Evolutionary conservation across 2,888 invertebrate species (phyloP).

Genomic region (Cheilosia soror): DNA sequence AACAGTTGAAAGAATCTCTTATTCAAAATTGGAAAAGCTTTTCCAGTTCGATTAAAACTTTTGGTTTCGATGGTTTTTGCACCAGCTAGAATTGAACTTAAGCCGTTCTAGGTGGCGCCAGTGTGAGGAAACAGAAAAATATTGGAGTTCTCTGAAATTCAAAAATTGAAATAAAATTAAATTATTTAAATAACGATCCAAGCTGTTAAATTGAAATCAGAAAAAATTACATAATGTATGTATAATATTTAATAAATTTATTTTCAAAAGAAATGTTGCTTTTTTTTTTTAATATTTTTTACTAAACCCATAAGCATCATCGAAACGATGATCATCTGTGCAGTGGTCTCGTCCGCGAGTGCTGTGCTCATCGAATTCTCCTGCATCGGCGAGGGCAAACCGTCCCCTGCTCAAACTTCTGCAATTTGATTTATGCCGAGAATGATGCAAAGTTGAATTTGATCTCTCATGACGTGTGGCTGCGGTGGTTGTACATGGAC

Average conservation of each 20-base stretch:
- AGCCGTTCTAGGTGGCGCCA: too few relatives aligned
- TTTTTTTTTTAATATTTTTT: constrained; percentile 78
- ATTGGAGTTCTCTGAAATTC: too few relatives aligned
- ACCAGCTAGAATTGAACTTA: too few relatives aligned
- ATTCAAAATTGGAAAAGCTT: too few relatives aligned
- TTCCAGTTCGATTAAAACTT: too few relatives aligned
- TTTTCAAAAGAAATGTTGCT: constrained; percentile 14
- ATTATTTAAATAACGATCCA: too few relatives aligned
- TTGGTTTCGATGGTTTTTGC: too few relatives aligned
- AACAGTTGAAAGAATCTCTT: too few relatives aligned
- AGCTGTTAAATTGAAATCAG: too few relatives aligned
- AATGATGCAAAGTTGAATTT: constrained; percentile 35
- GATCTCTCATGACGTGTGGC: constrained; percentile 54
- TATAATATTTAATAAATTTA: constrained; percentile 19
- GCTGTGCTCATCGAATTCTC: constrained; percentile 75
- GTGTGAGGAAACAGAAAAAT: too few relatives aligned
- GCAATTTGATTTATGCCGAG: constrained; percentile 58
- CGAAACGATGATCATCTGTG: constrained; percentile 77
- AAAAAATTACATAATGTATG: too few relatives aligned
- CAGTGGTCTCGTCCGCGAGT: constrained; percentile 55
- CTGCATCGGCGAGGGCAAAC: constrained; percentile 78
- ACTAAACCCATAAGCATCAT: constrained; percentile 81
- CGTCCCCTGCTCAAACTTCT: constrained; percentile 67
- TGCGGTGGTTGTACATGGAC: constrained; percentile 62
- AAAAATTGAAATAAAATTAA: too few relatives aligned